Evolutionary conservation across 2,888 invertebrate genomes (phyloP).

Genomic region (Ophioninae sp.): DNA sequence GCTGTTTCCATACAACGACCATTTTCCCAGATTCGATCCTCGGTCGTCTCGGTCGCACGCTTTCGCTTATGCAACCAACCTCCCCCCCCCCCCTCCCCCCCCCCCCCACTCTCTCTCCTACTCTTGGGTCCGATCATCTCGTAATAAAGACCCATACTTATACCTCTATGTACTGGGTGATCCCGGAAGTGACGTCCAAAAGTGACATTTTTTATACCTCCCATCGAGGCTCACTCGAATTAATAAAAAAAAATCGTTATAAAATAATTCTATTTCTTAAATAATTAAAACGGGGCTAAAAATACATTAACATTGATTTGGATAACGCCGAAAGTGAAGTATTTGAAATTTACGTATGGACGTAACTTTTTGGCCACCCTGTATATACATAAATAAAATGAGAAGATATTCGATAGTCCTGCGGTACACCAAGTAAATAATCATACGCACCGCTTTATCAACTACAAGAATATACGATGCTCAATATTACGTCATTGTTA

Average conservation of each 20-base stretch:
- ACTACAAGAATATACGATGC: neutral
- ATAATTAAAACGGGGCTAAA: no score
- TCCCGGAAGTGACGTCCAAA: no score
- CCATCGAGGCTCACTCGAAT: no score
- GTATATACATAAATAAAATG: conserved; percentile 3
- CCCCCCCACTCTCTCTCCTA: conserved; percentile 54
- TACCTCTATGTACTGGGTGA: no score
- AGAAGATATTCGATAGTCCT: conserved; percentile 37
- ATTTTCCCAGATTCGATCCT: conserved; percentile 50
- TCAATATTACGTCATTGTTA: neutral
- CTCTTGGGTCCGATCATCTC: conserved; percentile 27
- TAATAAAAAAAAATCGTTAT: no score
- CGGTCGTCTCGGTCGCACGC: conserved; percentile 76
- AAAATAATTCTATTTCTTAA: no score
- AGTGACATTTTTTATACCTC: no score
- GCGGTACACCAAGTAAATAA: conserved; percentile 40
- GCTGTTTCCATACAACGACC: conserved; percentile 28
- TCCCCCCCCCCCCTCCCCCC: conserved; percentile 10
- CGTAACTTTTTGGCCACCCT: no score
- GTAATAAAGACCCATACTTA: neutral
- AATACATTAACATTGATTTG: conserved; percentile 25
- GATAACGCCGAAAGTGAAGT: neutral
- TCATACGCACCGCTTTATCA: conserved; percentile 41
- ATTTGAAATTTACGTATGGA: no score
- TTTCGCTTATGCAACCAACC: conserved; percentile 69